Evolutionary conservation across 2,113 vertebrate genomes (phyloP).

Genomic region (Tor tambroides): DNA sequence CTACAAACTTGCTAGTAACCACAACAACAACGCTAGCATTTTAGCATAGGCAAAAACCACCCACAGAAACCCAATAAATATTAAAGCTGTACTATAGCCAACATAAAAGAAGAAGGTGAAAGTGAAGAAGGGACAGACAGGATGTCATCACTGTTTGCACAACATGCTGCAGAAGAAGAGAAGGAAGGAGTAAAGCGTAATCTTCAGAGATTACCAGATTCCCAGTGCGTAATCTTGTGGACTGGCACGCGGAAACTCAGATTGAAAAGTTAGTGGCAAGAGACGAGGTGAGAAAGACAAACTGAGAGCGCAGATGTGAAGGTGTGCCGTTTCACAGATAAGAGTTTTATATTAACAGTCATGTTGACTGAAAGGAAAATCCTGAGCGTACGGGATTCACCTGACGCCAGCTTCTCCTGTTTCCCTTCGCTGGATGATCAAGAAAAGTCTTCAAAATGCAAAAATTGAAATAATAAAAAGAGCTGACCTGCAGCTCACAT

Average conservation of each 20-base stretch:
- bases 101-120: background rate
- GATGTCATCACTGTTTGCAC: background rate
- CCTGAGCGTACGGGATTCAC: background rate
- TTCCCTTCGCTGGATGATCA: background rate
- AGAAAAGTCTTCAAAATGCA: background rate
- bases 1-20: background rate
- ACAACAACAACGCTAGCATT: background rate
- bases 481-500: background rate
- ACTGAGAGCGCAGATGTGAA: background rate
- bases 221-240: conserved; percentile 63
- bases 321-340: background rate
- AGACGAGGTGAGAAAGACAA: background rate
- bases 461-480: background rate
- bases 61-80: background rate
- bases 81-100: background rate
- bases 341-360: background rate
- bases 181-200: conserved; percentile 42
- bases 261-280: conserved; percentile 34
- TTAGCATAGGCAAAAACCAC: background rate
- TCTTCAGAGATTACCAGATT: conserved; percentile 66
- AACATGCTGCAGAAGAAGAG: background rate
- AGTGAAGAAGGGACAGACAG: background rate
- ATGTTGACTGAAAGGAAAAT: background rate
- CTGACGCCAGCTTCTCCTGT: background rate
- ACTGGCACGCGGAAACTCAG: conserved; percentile 56